phyloP scores from a whole-genome alignment of 1,140 invertebrate genomes.

The Ceratosolen solmsi region DNA sequence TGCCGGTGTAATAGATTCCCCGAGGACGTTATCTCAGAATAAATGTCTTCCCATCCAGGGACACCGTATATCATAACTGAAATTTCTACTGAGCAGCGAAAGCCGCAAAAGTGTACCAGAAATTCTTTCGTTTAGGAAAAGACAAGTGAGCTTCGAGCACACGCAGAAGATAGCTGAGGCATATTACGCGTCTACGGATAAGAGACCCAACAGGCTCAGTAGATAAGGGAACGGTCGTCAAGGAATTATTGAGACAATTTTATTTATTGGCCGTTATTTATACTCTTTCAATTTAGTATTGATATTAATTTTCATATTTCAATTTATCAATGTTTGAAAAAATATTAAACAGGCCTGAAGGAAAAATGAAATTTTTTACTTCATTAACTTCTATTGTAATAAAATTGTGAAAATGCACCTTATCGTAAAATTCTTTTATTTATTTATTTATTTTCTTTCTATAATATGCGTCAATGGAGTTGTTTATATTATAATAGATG shows the following conservation, averaged over 20 bases:
- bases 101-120: neutral
- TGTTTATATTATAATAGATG: too few relatives aligned
- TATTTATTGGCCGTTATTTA: slow-evolving; percentile 17
- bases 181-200: too few relatives aligned
- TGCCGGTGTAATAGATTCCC: slow-evolving; percentile 60
- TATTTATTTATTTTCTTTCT: too few relatives aligned
- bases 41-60: slow-evolving; percentile 56
- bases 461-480: too few relatives aligned
- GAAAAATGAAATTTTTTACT: too few relatives aligned
- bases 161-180: neutral
- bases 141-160: slow-evolving; percentile 28
- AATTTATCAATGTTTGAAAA: too few relatives aligned
- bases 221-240: slow-evolving; percentile 9
- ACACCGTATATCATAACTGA: slow-evolving; percentile 63
- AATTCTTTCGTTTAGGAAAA: slow-evolving; percentile 2
- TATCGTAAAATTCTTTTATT: too few relatives aligned
- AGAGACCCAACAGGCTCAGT: neutral
- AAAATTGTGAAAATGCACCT: too few relatives aligned
- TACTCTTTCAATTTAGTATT: too few relatives aligned
- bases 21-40: slow-evolving; percentile 60
- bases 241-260: neutral
- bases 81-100: neutral
- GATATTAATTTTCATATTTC: too few relatives aligned
- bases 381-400: too few relatives aligned
- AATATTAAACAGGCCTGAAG: too few relatives aligned